phyloP scores from a whole-genome alignment of 2,797 vertebrate species.

The Galagoides demidoff region DNA sequence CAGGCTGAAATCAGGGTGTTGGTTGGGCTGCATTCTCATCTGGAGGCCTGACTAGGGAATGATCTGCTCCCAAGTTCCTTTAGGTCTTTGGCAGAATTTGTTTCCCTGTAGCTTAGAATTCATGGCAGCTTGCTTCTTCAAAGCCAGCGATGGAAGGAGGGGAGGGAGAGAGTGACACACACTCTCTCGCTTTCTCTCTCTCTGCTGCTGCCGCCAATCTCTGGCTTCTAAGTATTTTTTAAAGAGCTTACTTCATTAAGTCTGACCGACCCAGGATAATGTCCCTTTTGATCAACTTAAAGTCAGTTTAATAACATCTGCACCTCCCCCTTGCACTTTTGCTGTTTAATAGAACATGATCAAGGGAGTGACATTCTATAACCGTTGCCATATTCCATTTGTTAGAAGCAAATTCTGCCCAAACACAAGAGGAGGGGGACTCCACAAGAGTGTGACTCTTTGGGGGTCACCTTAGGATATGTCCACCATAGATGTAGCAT shows the following conservation, averaged over 20 bases:
- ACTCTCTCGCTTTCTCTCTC: too few species aligned
- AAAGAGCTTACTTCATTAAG: background rate
- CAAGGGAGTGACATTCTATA: background rate
- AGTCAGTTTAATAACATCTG: conserved; percentile 17
- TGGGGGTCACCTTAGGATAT: background rate
- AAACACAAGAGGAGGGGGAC: background rate
- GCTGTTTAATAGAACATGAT: background rate
- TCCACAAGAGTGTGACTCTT: background rate
- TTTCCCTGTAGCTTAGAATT: background rate
- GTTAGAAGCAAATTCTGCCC: background rate
- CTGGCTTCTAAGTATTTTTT: background rate
- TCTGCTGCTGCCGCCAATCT: background rate
- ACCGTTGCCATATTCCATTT: background rate
- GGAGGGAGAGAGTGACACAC: background rate
- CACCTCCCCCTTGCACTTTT: conserved; percentile 5
- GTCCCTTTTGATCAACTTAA: conserved; percentile 9
- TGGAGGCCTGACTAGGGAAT: background rate
- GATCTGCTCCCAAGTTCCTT: background rate
- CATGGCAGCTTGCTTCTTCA: background rate
- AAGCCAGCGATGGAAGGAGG: background rate
- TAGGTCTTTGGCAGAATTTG: background rate
- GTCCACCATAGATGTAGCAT: background rate
- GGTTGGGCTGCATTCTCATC: background rate
- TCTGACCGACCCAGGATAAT: background rate
- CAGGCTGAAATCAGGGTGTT: background rate